Conservation (phyloP, 2,888 invertebrate genomes). For the Andrena minutula region DNA sequence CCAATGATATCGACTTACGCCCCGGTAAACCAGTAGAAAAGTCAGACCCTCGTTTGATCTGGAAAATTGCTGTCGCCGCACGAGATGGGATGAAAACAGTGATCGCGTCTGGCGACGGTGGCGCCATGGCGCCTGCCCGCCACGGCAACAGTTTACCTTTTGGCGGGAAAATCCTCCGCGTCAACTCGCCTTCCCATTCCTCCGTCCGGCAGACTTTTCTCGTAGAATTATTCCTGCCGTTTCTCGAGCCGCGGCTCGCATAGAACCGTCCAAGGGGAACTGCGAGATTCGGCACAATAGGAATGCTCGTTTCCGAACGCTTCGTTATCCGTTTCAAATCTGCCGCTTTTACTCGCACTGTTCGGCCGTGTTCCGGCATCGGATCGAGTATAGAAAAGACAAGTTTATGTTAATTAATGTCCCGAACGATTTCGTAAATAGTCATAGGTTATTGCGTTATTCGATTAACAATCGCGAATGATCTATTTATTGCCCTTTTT, state of each 20-base stretch:
- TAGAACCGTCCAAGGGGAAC: not conserved
- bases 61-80: conserved; percentile 69
- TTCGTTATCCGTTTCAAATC: conserved; percentile 41
- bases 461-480: conserved; percentile 23
- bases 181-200: conserved; percentile 11
- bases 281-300: not conserved
- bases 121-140: conserved; percentile 73
- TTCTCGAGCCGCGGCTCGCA: not conserved
- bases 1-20: conserved; percentile 65
- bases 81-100: conserved; percentile 76
- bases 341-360: conserved; percentile 53
- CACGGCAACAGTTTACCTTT: conserved; percentile 66
- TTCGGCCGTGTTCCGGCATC: conserved; percentile 55
- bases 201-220: not conserved
- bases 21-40: conserved; percentile 54
- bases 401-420: conserved; percentile 65
- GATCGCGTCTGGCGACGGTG: conserved; percentile 78
- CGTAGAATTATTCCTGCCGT: not conserved
- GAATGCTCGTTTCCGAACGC: not conserved
- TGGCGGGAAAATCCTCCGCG: conserved; percentile 69
- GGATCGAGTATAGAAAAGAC: conserved; percentile 49
- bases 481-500: conserved; percentile 26
- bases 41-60: conserved; percentile 56
- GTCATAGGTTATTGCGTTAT: conserved; percentile 41
- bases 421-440: conserved; percentile 49